These are phyloP conservation scores for Mimas tiliae DNA, from an alignment of 2,888 invertebrate genomes.

Conservation along the genomic window DNA sequence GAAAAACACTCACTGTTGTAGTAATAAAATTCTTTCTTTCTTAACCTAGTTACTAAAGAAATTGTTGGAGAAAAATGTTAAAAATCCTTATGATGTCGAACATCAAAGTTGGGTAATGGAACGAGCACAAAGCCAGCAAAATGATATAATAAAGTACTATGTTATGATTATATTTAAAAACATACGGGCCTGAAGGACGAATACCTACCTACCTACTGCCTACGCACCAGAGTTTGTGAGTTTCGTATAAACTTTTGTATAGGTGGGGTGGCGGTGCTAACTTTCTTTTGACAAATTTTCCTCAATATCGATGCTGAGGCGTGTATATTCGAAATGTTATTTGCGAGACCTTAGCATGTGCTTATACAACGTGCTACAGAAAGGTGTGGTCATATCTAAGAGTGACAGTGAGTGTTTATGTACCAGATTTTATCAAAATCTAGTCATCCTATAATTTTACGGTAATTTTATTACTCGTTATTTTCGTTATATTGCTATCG, in stretches of 20 bases:
- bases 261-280: slow-evolving; percentile 49
- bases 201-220: slow-evolving; percentile 49
- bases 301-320: slow-evolving; percentile 45
- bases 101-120: slow-evolving; percentile 37
- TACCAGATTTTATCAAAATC: no score
- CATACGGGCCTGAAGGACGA: slow-evolving; percentile 39
- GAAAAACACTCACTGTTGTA: slow-evolving; percentile 24
- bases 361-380: no score
- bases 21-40: slow-evolving; percentile 32
- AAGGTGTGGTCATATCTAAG: no score
- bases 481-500: no score
- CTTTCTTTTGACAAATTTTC: slow-evolving; percentile 59
- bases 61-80: slow-evolving; percentile 40
- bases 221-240: slow-evolving; percentile 48
- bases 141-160: slow-evolving; percentile 11
- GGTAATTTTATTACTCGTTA: no score
- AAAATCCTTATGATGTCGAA: slow-evolving; percentile 37
- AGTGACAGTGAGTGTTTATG: no score
- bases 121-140: slow-evolving; percentile 37
- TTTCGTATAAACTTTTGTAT: slow-evolving; percentile 45
- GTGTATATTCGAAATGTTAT: slow-evolving; percentile 46
- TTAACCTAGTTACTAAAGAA: slow-evolving; percentile 31
- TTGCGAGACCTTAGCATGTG: slow-evolving; percentile 6
- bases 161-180: slow-evolving; percentile 36
- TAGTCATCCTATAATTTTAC: no score